Base-by-base conservation (phyloP, 2,797 vertebrate species). In the Siniperca undulata region DNA sequence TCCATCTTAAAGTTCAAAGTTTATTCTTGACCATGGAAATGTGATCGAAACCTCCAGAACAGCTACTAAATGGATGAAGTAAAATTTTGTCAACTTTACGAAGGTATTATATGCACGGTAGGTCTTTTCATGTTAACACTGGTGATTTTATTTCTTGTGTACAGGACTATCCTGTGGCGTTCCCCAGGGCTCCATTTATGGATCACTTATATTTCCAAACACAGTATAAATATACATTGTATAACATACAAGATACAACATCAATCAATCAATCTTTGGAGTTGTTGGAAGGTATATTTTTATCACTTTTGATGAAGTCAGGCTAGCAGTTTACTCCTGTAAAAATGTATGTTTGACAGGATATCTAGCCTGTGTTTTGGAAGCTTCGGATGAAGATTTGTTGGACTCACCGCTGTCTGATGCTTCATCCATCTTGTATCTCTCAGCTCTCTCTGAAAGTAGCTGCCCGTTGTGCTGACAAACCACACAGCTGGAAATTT, bases 401-500 rank as follows among this genome's bases (percentile, higher is more conserved):
- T 42, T 65, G 19, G 30, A 86, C 90, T 93, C 75, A 95, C 93
- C 91, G 0, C 70, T 80, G 22, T 91, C 92, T 27, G 88, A 89
- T 7, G 64, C 38, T n/a, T 92, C 68, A 2, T 93, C 92, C 55
- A 77, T 38, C 77, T 91, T 76, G 75, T 89, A 93, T 50, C 24
- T 87, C 70, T 86, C 85, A 3, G 85, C 76, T 52, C 50, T 84
- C 65, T 94, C 91, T 73, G 89, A 66, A 59, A 67, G 82, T 0
- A 86, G 81, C 48, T 85, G 78, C 52, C 89, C 84, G 7, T 92
- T 92, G 74, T 91, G 91, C 78, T 91, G 93, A 90, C 96, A 96
- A 82, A 96, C 79, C 44, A 72, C 73, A 86, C 96, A 96, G 80
- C 96, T 96, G 82, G 5, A 78, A 59, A 81, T 53, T 1, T 4